Base-by-base conservation (phyloP, 2,888 invertebrate genomes). In the Clepsis dumicolana region DNA sequence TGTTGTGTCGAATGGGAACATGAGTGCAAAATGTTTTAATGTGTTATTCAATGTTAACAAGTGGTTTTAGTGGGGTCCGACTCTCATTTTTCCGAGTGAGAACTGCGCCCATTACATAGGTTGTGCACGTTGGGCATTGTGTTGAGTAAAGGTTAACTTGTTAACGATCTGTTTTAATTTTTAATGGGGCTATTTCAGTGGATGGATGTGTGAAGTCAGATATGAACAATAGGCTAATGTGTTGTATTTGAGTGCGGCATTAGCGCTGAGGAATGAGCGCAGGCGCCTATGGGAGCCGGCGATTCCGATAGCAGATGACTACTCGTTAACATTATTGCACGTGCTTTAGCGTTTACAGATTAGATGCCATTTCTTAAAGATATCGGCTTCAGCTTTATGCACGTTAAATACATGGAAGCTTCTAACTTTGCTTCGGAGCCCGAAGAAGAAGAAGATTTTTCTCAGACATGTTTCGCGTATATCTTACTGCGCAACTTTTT, bases 1-100 rank as follows among this genome's bases (percentile, higher is more conserved):
- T 71, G 66, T 71, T 50, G 61, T 62, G 72, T 63, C 62, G 59
- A 74, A 71, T 65, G 67, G 16, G 70, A 53, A 68, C 57, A 16
- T 29, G 29, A 59, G 52, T 59, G 63, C 59, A 32, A 68, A 57
- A 29, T 48, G 63, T 68, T 59, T 68, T 52, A 63, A 68, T 68
- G 63, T 38, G 62, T 64, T 57, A 52, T 68, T 64, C 64, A 64
- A 68, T 63, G 48, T 41, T 60, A 64, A 44, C 29, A 64, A 59
- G 52, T 32, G 32, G 52, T 52, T 64, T 67, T 67, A 67, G 54
- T 57, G 63, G 56, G 24, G 50, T 56, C 38, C n/a, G 24, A 56
- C 59, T 64, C 59, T 68, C 57, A 57, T 68, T 64, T 68, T 68
- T 64, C 48, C 52, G 32, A 53, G 57, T 64, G 59, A 64, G 52